Conservation (phyloP, 2,888 invertebrate species). For the Microctonus brassicae region DNA sequence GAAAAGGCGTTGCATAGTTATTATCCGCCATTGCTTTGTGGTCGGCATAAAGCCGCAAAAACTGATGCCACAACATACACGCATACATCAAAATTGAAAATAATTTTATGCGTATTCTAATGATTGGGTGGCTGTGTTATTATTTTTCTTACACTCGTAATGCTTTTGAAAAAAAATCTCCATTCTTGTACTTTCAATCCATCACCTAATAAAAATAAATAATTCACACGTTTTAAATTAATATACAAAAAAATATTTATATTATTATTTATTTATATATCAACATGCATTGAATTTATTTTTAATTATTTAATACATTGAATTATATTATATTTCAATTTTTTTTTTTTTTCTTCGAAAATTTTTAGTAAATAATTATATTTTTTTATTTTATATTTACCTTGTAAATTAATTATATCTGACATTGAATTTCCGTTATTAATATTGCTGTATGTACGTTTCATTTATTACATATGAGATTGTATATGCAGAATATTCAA, state of each 20-base stretch:
- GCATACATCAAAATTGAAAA: constrained; percentile 12
- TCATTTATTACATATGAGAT: not conserved
- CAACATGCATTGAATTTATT: too few species aligned
- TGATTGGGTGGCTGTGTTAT: constrained; percentile 7
- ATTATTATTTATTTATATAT: too few species aligned
- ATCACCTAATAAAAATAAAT: too few species aligned
- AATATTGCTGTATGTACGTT: too few species aligned
- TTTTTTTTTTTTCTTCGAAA: not conserved
- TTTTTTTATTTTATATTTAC: not conserved
- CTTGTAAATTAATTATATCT: not conserved
- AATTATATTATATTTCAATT: too few species aligned
- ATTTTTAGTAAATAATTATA: not conserved
- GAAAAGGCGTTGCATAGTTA: constrained; percentile 28
- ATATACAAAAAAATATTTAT: too few species aligned
- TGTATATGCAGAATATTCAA: not conserved
- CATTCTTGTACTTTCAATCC: not conserved
- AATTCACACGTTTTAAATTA: too few species aligned
- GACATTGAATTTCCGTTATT: too few species aligned
- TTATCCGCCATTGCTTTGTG: constrained; percentile 37
- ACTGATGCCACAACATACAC: constrained; percentile 12
- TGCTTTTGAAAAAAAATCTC: not conserved
- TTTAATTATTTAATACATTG: too few species aligned
- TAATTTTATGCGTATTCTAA: constrained; percentile 14
- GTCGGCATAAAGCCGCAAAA: constrained; percentile 31
- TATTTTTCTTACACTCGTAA: constrained; percentile 4